Evolutionary conservation across 2,888 invertebrate species (phyloP), one percentile per base, ranked within the genome.

Genomic region (Phengaris alcon): DNA sequence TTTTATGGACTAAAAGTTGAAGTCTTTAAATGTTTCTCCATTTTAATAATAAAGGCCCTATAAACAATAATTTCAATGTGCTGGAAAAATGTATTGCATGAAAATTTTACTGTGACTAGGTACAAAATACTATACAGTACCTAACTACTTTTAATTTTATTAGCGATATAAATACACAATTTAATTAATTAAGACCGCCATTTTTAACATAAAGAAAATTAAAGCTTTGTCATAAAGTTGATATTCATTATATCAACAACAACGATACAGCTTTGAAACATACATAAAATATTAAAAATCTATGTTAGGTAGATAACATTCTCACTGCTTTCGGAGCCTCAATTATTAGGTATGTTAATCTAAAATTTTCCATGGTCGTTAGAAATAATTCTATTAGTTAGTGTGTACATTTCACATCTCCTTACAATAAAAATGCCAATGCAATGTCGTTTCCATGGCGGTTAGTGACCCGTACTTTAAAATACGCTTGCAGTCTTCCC

Each of bases 401-500:
- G 12, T n/a, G 5, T 22, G 15, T 48, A 70, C 70, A 70, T 70
- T 48, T 13, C 13, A 48, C 51, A 70, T 70, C 10, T 35, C 22
- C 52, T n/a, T 72, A 22, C 72, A 72, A 54, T 68, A 74, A 74
- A 57, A 74, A 51, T 57, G 69, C 57, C 75, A 70, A 70, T 72
- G 72, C 52, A 72, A 72, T 52, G 72, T 69, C 52, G 54, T 70
- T 46, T 69, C 46, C 75, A 70, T 22, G 80, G 81, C 86, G 90
- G 89, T 85, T 85, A 86, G 85, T 85, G 90, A 91, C 87, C 88
- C 86, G 80, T 81, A 76, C 85, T 87, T 88, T 88, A 89, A 90
- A 88, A 88, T 89, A 89, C 83, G 77, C 83, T 82, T 79, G 83
- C 82, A 70, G 52, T 83, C 85, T 85, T 88, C 88, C 88, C 87